Evolutionary conservation across 2,113 vertebrate species (phyloP), one percentile per base, ranked within the genome.

Genomic region (Trogon surrucura): DNA sequence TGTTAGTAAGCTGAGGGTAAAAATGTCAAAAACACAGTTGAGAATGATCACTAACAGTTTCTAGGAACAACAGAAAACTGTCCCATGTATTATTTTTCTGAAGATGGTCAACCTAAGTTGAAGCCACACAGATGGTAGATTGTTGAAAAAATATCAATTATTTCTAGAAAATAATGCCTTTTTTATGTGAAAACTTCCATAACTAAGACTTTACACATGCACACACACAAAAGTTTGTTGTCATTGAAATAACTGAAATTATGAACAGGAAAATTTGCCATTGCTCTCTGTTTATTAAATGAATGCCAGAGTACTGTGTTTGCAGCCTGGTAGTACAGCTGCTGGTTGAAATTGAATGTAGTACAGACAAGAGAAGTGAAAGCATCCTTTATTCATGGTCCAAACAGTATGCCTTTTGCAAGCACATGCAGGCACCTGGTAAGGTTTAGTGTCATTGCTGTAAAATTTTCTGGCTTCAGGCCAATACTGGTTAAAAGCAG

Each of bases 11-110:
- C 70, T 58, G 66, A 92, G 64, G 38, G 80, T 93, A 96, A 85
- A 97, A 97, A 96, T 96, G 96, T 95, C 87, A 92, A 95, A 97
- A 92, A 48, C 62, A 65, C 80, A 87, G 93, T 60, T 89, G 81
- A 95, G 69, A 48, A 85, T 88, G 92, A 97, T 97, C 78, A 88
- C 91, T 97, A 93, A 93, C 65, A 89, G 78, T 85, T 95, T 93
- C 85, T 72, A 75, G 34, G 26, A 95, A 81, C 30, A 94, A 38
- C 17, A 92, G 45, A 75, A 78, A 58, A 48, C 30, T 85, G 8
- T 48, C 17, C 18, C 26, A 14, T 45, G 32, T 72, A 61, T 51
- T 92, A 13, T 72, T 66, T 86, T 32, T 58, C 27, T 65, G 10
- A n/a, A 60, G 45, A 22, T 48, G 51, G 4, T 91, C 30, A 41